Evolutionary conservation across 2,888 invertebrate species (phyloP), one percentile per base, ranked within the genome.

Genomic region (Troilus luridus): DNA sequence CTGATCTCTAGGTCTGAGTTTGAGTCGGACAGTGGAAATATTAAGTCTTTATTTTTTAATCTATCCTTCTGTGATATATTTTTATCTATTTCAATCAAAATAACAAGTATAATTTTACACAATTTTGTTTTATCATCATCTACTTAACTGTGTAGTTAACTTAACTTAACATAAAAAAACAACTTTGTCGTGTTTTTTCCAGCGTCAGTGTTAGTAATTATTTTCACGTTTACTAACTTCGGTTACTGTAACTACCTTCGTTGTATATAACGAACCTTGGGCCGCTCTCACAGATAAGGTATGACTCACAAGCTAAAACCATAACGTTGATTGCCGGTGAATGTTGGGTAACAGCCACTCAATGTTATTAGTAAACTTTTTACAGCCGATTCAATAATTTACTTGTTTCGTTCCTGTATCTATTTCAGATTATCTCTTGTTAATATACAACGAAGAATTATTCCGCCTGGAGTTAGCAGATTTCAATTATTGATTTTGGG

Each of bases 401-500:
- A 77, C 5, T 67, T 24, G 11, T 67, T 67, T 67, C 14, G 24
- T 27, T 12, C 12, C 41, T 41, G 8, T 17, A 27, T 77, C 0
- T 41, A 7, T 27, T 19, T 77, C 27, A 27, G 0, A 6, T 12
- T 77, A 27, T 41, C 19, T 24, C 2, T 67, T 41, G 41, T 27
- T 19, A 6, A 7, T 17, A 41, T 77, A 6, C 27, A 24, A 77
- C 17, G 41, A 19, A 17, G 72, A 77, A 77, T 77, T 27, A 41
- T 77, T 7, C 41, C 41, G n/a, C n/a, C 11, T 58, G 14, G 0
- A 58, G n/a, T 58, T 58, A 6, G 85, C 85, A 21, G 56, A 85
- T 85, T 85, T 85, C 56, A 21, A 85, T 56, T 85, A 85, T 56
- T 56, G 85, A 85, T 85, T 85, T 58, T 11, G n/a, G 56, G 85